Base-by-base conservation (phyloP, 2,113 vertebrate genomes). In the Sinocyclocheilus anophthalmus region DNA sequence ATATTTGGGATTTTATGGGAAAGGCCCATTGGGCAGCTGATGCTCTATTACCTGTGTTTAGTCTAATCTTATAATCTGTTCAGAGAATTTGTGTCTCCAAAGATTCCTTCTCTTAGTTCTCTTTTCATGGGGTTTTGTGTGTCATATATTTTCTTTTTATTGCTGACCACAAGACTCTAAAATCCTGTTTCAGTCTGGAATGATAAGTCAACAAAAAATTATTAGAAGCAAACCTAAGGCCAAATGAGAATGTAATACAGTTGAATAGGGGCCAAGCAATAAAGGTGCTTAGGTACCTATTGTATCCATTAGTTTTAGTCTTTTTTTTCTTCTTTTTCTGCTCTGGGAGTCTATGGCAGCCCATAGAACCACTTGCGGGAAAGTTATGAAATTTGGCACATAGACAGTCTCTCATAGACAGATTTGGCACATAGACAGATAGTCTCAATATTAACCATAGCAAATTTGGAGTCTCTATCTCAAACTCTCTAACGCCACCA, bases 1-100 rank as follows among this genome's bases (percentile, higher is more conserved):
- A 87, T 88, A 90, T 87, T 92, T 89, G 24, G 48, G 85, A 61
- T 88, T 91, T 88, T 87, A 89, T 91, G 80, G 69, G 37, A 50
- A 88, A 84, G 79, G 81, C 84, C 30, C 86, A 88, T 92, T 88
- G 67, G 16, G 79, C 82, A 89, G 69, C 87, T 65, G 87, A 76
- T 89, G 89, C 90, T 89, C 61, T 48, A 78, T 82, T 42, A 85
- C 77, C 86, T 79, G 33, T 72, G 76, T 59, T 63, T 55, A 37
- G 70, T 70, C 42, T 69, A 50, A 75, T 18, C 24, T 22, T 8
- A 10, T 50, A 70, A 59, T 45, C 42, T 4, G 14, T 65, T 84
- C 57, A 57, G 30, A 80, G 39, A 48, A 2, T n/a, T 14, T 48
- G 12, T 12, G 57, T 18, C 14, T 42, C 50, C 12, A 14, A 33